Percentiles rank a stretch among this genome's conserved stretches.
phyloP scores from a whole-genome alignment of 2,113 vertebrate genomes.

The Leptosomus discolor region DNA sequence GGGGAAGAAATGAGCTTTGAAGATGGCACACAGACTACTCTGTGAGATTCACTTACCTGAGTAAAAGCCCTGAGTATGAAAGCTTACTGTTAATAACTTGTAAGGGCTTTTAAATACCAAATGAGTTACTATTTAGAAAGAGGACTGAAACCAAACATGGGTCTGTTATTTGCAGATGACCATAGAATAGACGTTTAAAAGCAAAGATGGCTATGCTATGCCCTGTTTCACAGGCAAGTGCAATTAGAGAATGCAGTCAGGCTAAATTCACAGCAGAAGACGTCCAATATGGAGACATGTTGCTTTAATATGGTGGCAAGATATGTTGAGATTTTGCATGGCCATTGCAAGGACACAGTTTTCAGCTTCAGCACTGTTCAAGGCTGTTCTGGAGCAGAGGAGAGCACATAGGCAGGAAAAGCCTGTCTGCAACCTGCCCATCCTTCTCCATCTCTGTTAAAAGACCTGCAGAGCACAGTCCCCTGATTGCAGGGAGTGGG shows the following conservation, averaged over 20 bases:
- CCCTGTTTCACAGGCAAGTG: not conserved
- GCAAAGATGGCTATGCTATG: not conserved
- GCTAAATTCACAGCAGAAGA: not conserved
- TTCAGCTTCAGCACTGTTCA: not conserved
- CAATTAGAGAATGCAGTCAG: not conserved
- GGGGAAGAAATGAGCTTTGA: not conserved
- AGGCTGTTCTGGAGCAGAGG: not conserved
- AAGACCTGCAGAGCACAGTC: not conserved
- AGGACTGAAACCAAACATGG: not conserved
- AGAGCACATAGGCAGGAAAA: not conserved
- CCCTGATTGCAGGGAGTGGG: accelerated
- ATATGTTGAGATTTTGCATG: not conserved
- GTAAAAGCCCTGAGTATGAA: not conserved
- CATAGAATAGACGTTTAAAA: not conserved
- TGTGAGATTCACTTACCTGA: not conserved
- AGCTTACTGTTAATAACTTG: not conserved
- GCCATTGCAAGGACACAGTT: not conserved
- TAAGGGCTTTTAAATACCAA: not conserved
- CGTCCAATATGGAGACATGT: accelerated
- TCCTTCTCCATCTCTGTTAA: not conserved
- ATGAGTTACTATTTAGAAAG: not conserved
- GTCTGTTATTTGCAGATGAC: not conserved
- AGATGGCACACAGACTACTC: not conserved
- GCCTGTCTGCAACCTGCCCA: not conserved
- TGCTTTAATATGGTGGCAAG: not conserved